These are phyloP conservation scores for Carollia perspicillata DNA, from an alignment of 2,113 vertebrate genomes.

Conservation along the genomic window DNA sequence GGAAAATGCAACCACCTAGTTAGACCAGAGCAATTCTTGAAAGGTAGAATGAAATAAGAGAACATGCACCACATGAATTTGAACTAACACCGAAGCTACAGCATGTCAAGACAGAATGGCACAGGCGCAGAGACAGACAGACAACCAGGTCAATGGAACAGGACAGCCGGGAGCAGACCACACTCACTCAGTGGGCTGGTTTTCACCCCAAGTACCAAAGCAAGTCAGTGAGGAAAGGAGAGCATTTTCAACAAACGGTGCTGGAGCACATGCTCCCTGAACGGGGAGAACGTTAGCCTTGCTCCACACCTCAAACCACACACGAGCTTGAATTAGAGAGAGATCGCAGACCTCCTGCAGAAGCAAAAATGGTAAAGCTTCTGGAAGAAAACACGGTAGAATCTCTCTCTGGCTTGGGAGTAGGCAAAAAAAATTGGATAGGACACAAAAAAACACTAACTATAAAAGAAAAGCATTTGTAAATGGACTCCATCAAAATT, in stretches of 20 bases:
- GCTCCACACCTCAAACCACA: background rate
- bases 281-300: too few relatives aligned
- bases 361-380: background rate
- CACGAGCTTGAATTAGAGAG: background rate
- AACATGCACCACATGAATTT: background rate
- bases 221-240: background rate
- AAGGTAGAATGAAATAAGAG: background rate
- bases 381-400: background rate
- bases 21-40: background rate
- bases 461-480: background rate
- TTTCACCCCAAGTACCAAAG: background rate
- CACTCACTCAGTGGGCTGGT: too few relatives aligned
- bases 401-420: background rate
- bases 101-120: background rate
- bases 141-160: fast-evolving
- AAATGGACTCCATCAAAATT: background rate
- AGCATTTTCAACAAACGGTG: background rate
- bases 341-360: background rate
- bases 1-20: background rate
- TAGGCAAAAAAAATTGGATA: background rate
- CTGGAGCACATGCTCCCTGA: background rate
- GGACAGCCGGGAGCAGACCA: background rate
- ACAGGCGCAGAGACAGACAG: fast-evolving
- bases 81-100: background rate
- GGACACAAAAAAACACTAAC: background rate